Conservation (phyloP, 2,888 invertebrate species). For the Pogonocherus hispidulus region DNA sequence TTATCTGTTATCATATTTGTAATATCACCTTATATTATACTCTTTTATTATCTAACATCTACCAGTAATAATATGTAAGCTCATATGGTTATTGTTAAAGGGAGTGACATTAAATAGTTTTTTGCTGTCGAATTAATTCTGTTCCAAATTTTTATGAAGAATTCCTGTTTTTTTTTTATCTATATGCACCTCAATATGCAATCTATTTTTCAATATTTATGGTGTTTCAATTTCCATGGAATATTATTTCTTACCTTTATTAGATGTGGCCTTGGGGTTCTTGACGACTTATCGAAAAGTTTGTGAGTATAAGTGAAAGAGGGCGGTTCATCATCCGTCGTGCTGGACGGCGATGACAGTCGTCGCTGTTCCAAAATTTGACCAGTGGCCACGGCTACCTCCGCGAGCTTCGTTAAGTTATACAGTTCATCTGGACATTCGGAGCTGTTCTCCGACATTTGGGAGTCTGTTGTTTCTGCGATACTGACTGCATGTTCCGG, state of each 20-base stretch:
- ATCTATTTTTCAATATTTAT: no score
- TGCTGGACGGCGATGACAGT: constrained; percentile 54
- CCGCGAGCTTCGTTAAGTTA: constrained; percentile 82
- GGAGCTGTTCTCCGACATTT: constrained; percentile 62
- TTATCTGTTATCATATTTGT: no score
- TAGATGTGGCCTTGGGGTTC: constrained; percentile 63
- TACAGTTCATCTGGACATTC: constrained; percentile 77
- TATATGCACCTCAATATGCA: no score
- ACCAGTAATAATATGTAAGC: no score
- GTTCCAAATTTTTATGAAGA: no score
- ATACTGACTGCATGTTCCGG: constrained; percentile 67
- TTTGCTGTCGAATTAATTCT: no score
- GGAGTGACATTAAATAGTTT: no score
- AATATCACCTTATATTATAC: no score
- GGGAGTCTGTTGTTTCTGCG: constrained; percentile 60
- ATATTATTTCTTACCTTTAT: constrained; percentile 57
- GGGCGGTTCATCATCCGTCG: constrained; percentile 52
- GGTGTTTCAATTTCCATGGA: no score
- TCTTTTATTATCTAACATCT: no score
- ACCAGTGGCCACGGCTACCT: constrained; percentile 78
- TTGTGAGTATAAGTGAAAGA: constrained; percentile 67
- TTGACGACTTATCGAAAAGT: constrained; percentile 67
- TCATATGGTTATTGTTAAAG: no score
- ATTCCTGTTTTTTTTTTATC: no score
- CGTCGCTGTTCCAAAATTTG: constrained; percentile 70